Conservation (phyloP, 2,797 vertebrate genomes). For the Hemitrygon akajei region DNA sequence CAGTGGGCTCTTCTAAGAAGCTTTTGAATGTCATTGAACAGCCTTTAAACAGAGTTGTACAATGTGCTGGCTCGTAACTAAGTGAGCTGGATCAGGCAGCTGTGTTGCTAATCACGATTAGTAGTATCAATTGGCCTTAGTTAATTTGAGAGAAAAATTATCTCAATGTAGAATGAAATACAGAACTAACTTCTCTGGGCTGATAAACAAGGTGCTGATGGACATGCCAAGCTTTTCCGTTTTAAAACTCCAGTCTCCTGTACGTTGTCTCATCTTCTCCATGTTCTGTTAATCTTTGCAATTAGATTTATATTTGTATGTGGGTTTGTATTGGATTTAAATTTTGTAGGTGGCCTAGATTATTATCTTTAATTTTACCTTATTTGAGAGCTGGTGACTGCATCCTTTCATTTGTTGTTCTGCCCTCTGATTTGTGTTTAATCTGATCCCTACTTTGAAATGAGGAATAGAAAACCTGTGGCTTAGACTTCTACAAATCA, state of each 20-base stretch:
- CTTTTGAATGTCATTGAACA: not conserved
- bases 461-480: not conserved
- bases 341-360: not conserved
- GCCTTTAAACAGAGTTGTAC: not conserved
- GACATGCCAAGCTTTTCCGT: conserved; percentile 45
- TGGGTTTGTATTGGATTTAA: conserved; percentile 51
- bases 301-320: conserved; percentile 50
- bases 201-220: conserved; percentile 55
- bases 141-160: conserved; percentile 61
- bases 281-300: conserved; percentile 60
- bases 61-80: conserved; percentile 44
- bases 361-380: not conserved
- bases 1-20: conserved; percentile 12
- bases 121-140: conserved; percentile 53
- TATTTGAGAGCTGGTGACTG: not conserved
- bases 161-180: conserved; percentile 59
- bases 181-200: conserved; percentile 41
- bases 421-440: not conserved
- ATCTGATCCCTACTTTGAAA: not conserved
- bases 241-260: conserved; percentile 38
- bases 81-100: conserved; percentile 47
- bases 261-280: conserved; percentile 58
- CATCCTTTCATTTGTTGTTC: not conserved
- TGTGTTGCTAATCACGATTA: conserved; percentile 50
- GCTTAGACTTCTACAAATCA: not conserved